Conservation (phyloP, 1,140 invertebrate species). For the Anoplolepis gracilipes region DNA sequence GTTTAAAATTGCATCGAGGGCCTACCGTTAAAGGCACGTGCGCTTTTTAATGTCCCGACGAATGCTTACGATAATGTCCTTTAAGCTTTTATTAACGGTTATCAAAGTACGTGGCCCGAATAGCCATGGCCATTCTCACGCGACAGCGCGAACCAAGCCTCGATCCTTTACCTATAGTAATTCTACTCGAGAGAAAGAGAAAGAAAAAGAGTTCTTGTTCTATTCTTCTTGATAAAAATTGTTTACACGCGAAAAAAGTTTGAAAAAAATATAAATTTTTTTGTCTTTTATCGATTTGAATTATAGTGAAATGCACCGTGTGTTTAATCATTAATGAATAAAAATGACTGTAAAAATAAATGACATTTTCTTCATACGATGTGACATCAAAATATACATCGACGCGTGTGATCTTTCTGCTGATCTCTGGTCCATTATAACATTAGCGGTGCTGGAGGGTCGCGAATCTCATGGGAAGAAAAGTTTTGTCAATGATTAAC, state of each 20-base stretch:
- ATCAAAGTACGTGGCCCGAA: conserved; percentile 83
- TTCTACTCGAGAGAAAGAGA: background rate
- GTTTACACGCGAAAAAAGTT: background rate
- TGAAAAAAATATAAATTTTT: background rate
- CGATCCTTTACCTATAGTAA: conserved; percentile 27
- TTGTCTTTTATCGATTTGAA: background rate
- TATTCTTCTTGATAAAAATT: conserved; percentile 11
- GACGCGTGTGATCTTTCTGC: conserved; percentile 12
- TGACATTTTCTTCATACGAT: background rate
- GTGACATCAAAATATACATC: conserved; percentile 20
- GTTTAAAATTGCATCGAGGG: conserved; percentile 85
- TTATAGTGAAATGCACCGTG: background rate
- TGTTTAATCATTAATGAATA: background rate
- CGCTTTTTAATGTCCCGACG: conserved; percentile 84
- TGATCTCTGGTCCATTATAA: conserved; percentile 76
- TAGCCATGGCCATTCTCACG: conserved; percentile 77
- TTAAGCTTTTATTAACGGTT: conserved; percentile 86
- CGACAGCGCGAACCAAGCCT: conserved; percentile 65
- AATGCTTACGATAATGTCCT: conserved; percentile 84
- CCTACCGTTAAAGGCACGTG: conserved; percentile 84
- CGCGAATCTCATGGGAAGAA: conserved; percentile 73
- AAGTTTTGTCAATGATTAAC: conserved; percentile 83
- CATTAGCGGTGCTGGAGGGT: conserved; percentile 76
- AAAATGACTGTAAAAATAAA: conserved; percentile 8
- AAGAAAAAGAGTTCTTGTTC: background rate